Conservation (phyloP, 2,797 vertebrate genomes). For the Psittacula derbiana region DNA sequence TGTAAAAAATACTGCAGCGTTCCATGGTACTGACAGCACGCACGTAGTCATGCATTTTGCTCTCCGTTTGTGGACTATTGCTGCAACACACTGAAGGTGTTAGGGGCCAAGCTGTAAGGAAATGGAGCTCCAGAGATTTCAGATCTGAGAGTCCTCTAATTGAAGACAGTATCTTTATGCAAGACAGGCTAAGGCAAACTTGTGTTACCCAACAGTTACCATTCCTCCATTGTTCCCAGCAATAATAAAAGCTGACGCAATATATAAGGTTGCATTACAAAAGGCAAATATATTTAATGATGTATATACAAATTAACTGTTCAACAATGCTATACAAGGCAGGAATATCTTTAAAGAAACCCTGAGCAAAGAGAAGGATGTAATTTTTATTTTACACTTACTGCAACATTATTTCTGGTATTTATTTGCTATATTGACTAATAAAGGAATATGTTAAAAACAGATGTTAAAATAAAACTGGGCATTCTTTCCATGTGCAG, state of each 20-base stretch:
- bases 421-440: slow-evolving; percentile 1
- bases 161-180: slow-evolving; percentile 2
- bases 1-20: not conserved
- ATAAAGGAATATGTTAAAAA: slow-evolving; percentile 18
- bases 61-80: not conserved
- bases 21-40: not conserved
- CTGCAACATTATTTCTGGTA: not conserved
- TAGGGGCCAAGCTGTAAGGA: not conserved
- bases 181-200: not conserved
- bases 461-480: slow-evolving; percentile 26
- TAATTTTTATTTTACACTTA: slow-evolving; percentile 38
- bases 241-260: slow-evolving; percentile 2
- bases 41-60: fast-evolving
- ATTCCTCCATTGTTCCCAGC: not conserved
- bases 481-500: slow-evolving; percentile 12
- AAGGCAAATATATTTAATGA: slow-evolving; percentile 63
- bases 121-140: not conserved
- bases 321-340: slow-evolving; percentile 5
- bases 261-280: slow-evolving; percentile 42
- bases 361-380: slow-evolving; percentile 3
- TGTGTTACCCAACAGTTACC: not conserved
- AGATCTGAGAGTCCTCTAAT: not conserved
- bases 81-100: not conserved
- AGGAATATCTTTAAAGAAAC: slow-evolving; percentile 49
- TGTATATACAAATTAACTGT: slow-evolving; percentile 29